phyloP scores from a whole-genome alignment of 1,140 invertebrate species.

The Lepidurus apus region DNA sequence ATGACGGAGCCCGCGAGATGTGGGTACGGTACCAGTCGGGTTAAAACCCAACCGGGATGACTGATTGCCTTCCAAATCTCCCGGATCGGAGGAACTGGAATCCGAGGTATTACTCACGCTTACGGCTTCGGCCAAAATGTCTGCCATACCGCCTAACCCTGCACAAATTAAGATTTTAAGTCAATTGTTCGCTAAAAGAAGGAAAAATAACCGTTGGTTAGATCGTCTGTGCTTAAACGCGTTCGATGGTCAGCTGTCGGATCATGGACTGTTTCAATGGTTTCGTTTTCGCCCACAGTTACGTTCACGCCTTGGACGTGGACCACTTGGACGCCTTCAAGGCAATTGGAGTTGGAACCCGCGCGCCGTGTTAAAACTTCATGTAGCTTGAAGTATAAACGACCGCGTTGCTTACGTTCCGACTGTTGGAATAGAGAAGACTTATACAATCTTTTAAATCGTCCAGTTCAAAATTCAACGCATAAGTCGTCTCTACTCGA shows the following conservation, averaged over 20 bases:
- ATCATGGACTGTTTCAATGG: background rate
- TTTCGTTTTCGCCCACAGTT: constrained; percentile 16
- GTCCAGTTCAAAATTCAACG: no score
- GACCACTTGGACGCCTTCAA: background rate
- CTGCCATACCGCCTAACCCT: constrained; percentile 1
- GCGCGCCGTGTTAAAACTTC: constrained; percentile 26
- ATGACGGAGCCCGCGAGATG: background rate
- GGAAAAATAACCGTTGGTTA: background rate
- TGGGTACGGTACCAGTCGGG: background rate
- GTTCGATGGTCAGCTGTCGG: background rate
- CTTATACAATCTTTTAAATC: no score
- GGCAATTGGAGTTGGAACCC: background rate
- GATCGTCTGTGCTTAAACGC: background rate
- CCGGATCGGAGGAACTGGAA: constrained; percentile 25
- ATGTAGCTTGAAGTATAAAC: constrained; percentile 30
- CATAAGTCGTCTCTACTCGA: no score
- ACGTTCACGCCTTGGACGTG: background rate
- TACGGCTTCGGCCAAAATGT: constrained; percentile 5
- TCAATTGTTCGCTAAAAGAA: background rate
- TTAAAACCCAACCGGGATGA: background rate
- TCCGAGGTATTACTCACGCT: constrained; percentile 8
- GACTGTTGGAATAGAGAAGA: background rate
- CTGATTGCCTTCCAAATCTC: background rate
- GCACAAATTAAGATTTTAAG: background rate
- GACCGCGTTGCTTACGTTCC: constrained; percentile 25